phyloP scores from a whole-genome alignment of 2,113 vertebrate genomes.

The Chaetodon trifascialis region DNA sequence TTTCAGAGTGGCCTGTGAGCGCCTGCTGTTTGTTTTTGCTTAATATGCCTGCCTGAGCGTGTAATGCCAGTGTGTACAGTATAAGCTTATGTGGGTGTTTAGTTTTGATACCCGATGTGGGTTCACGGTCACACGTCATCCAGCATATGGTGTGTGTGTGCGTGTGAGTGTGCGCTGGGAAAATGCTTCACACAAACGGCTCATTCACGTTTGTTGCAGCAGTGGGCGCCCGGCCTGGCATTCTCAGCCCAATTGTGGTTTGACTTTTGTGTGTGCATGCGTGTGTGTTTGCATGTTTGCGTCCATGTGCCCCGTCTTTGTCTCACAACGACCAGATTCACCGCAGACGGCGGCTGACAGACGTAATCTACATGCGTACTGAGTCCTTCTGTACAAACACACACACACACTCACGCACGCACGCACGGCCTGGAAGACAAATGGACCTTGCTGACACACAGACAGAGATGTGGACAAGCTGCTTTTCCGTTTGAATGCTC shows the following conservation, averaged over 20 bases:
- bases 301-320: conserved; percentile 59
- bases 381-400: conserved; percentile 27
- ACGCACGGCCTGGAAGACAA: conserved; percentile 60
- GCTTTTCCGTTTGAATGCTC: conserved; percentile 79
- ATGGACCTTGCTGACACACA: conserved; percentile 74
- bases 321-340: conserved; percentile 52
- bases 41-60: conserved; percentile 11
- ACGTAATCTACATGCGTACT: conserved; percentile 41
- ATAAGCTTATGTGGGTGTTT: conserved; percentile 50
- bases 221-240: conserved; percentile 69
- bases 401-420: conserved; percentile 21
- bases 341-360: conserved; percentile 64
- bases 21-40: conserved; percentile 28
- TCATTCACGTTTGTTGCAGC: conserved; percentile 73
- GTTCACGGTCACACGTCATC: conserved; percentile 55
- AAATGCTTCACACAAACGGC: conserved; percentile 75
- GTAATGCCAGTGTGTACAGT: conserved; percentile 51
- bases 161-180: conserved; percentile 34
- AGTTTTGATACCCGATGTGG: conserved; percentile 61
- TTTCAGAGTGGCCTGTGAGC: neutral
- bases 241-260: conserved; percentile 66
- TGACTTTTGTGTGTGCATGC: conserved; percentile 14
- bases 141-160: conserved; percentile 47
- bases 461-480: conserved; percentile 78
- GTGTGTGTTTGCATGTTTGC: conserved; percentile 26